These are phyloP conservation scores for Psittacula derbiana DNA, from an alignment of 2,797 vertebrate genomes.

Conservation along the genomic window DNA sequence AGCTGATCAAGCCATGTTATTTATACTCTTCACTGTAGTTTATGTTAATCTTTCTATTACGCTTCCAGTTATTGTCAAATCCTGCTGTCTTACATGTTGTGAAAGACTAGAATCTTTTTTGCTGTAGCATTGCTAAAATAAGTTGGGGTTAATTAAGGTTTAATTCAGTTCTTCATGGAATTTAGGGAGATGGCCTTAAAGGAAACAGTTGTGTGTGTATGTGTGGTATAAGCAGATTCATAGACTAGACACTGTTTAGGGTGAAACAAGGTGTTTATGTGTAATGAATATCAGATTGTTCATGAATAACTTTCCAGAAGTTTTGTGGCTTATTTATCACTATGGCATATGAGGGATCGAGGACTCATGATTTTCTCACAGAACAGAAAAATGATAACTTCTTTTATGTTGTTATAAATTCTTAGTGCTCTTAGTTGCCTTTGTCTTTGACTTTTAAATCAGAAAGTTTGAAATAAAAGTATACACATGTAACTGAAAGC, in stretches of 20 bases:
- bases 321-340: neutral
- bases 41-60: neutral
- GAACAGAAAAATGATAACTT: neutral
- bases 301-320: neutral
- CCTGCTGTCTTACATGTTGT: neutral
- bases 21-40: neutral
- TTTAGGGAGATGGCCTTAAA: neutral
- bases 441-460: neutral
- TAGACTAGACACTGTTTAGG: neutral
- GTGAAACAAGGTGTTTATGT: neutral
- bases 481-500: neutral
- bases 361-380: neutral
- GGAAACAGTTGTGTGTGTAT: neutral
- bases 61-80: neutral
- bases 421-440: neutral
- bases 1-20: neutral
- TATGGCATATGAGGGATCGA: fast-evolving
- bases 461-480: neutral
- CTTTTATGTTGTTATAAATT: neutral
- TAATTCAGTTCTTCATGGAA: neutral
- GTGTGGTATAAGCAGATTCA: neutral
- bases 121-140: neutral
- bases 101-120: neutral
- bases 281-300: neutral
- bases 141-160: neutral